Conservation (phyloP, 2,797 vertebrate genomes). For the Peromyscus eremicus region DNA sequence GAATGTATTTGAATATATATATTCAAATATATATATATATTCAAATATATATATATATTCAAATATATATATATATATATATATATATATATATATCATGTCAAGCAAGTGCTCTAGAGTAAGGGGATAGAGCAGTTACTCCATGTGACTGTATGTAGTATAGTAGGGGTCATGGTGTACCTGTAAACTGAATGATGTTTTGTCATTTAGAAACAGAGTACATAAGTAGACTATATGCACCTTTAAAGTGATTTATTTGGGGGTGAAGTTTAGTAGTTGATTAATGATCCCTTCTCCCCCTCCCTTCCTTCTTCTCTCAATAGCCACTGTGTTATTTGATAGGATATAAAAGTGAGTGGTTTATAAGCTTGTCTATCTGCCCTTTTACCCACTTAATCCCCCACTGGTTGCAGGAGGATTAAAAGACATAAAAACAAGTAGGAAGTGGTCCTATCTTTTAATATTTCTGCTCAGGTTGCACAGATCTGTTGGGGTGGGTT, state of each 20-base stretch:
- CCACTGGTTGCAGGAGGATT: not conserved
- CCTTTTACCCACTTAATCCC: not conserved
- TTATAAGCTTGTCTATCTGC: not conserved
- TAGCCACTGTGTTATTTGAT: not conserved
- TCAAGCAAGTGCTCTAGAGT: not conserved
- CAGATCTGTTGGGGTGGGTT: not conserved
- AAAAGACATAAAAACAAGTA: not conserved
- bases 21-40: too few species aligned
- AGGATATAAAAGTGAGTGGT: not conserved
- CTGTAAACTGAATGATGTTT: not conserved
- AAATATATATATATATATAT: too few species aligned
- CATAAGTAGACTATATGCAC: not conserved
- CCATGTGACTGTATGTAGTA: not conserved
- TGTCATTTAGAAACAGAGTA: not conserved
- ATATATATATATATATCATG: not conserved
- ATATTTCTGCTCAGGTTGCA: not conserved
- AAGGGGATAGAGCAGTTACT: not conserved
- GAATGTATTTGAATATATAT: not conserved
- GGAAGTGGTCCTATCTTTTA: not conserved
- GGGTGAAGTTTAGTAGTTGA: not conserved
- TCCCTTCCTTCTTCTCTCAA: not conserved
- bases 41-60: too few species aligned
- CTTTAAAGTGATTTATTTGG: not conserved
- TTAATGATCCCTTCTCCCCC: not conserved
- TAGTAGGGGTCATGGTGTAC: fast-evolving